Base-by-base conservation (phyloP, 2,888 invertebrate species). In the Vesta saturnalis region DNA sequence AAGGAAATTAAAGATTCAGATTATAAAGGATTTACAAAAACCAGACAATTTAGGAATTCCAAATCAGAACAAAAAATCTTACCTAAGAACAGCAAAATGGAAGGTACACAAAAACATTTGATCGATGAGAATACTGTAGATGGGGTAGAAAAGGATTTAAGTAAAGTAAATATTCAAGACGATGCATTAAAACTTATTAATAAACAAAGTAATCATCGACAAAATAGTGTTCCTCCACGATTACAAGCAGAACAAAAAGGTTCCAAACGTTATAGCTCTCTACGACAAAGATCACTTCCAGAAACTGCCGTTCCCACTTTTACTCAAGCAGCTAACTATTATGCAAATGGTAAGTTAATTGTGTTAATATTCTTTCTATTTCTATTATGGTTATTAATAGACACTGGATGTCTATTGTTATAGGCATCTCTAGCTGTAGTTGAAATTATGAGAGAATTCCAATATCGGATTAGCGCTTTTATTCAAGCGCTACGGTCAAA, bases 261-360 rank as follows among this genome's bases (percentile, higher is more conserved):
- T 14, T 86, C 87, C 66, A 89, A 89, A 74, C 83, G 89, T 12
- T 89, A 89, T 82, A 87, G 86, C 65, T 78, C 79, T 2, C 75
- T 87, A 15, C 83, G 89, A 35, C 89, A 89, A 75, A 83, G 89
- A 14, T 88, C 89, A 0, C 82, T 89, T 23, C 88, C 88, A 1
- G 89, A 89, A 66, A 82, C 87, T 4, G 78, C 78, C 15, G 79
- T 79, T 15, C 81, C 83, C 19, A 81, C 83, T 8, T 77, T 79
- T 62, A 72, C 66, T 23, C 78, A 73, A 55, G 78, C 79, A 76
- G 64, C 78, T 19, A 81, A 77, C 67, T 83, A 83, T 73, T 85
- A 84, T 72, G 77, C 78, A 30, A 78, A 77, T 71, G 81, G 80
- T 81, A 74, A 77, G 70, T 71, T 4, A 16, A 16, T 15, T 6